Base-by-base conservation (phyloP, 2,888 invertebrate genomes). In the Dicranocentrus wangi region DNA sequence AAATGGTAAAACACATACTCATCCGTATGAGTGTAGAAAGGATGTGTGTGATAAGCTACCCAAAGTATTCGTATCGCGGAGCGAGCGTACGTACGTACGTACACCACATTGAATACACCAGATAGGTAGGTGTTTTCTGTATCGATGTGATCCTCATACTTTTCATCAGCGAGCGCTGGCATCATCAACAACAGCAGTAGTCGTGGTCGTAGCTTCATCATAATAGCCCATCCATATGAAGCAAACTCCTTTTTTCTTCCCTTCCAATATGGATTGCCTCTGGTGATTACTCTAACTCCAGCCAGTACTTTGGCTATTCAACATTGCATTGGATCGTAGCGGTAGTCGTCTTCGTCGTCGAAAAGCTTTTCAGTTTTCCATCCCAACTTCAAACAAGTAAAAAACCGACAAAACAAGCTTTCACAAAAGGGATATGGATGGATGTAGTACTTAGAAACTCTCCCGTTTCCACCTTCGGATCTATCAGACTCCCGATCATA, bases 181-280 rank as follows among this genome's bases (percentile, higher is more conserved):
- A 15, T 47, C 8, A 47, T 13, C 47, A 32, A 32, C 32, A 32
- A 32, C 32, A 32, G 32, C 25, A 69, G 66, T 55, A 53, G 65
- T 75, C 66, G 60, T 43, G 15, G 21, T 39, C 5, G 39, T 42
- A 63, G 72, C 53, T 66, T 58, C 75, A 66, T 73, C 75, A 75
- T 58, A 25, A 65, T 61, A 63, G 28, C 65, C 66, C 58, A 47
- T 72, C 66, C 58, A 47, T 72, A 73, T 51, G 73, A 65, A 76
- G 63, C 47, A 78, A 78, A 71, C 68, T 65, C 60, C 47, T 66
- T 69, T 71, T 60, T 76, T 76, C 25, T 60, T 60, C 28, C 55
- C 66, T 63, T 79, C 61, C 79, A 79, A 79, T 79, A 79, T 43
- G 63, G 39, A 47, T 39, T 76, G 75, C 75, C 61, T 75, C 75